Evolutionary conservation across 2,888 invertebrate genomes (phyloP).

Genomic region (Candidula unifasciata): DNA sequence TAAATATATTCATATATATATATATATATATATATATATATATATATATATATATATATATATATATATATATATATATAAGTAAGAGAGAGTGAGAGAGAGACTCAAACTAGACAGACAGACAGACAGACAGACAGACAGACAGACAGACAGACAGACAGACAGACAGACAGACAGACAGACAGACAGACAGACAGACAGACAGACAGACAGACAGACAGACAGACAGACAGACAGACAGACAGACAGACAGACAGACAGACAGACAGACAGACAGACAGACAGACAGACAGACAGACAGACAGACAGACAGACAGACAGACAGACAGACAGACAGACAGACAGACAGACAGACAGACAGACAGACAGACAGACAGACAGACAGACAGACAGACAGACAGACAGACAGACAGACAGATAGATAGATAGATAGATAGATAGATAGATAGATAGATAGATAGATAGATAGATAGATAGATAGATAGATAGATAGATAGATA

Average conservation of each 20-base stretch:
- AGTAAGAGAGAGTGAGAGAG: no score
- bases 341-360: not conserved
- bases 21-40: no score
- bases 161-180: no score
- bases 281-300: not conserved
- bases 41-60: no score
- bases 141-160: no score
- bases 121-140: no score
- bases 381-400: not conserved
- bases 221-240: not conserved
- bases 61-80: no score
- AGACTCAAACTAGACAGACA: not conserved
- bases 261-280: not conserved
- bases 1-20: no score
- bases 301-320: not conserved
- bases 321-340: not conserved
- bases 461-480: no score
- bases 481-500: not conserved
- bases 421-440: not conserved
- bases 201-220: not conserved
- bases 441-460: not conserved
- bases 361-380: not conserved
- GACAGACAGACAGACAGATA: not conserved
- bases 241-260: not conserved
- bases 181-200: no score